Base-by-base conservation (phyloP, 2,113 vertebrate species). In the Mohoua ochrocephala region DNA sequence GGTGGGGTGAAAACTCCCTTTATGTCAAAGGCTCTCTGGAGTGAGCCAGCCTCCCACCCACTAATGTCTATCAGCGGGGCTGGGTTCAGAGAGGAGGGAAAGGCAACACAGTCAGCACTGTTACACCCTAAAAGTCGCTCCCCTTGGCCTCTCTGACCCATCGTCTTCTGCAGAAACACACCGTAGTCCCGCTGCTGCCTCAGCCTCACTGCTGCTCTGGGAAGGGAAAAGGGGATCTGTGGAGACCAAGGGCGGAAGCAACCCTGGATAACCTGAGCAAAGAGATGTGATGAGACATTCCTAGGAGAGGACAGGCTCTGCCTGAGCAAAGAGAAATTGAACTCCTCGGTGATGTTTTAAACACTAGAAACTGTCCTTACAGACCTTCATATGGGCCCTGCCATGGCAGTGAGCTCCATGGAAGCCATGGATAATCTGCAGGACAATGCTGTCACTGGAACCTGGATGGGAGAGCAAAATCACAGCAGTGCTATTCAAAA, bases 1-100 rank as follows among this genome's bases (percentile, higher is more conserved):
- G 96, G 93, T 89, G 95, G 92, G 87, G 73, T 75, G 77, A 97
- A 93, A 96, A 93, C 85, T 96, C 96, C 96, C 91, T 96, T 92
- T 94, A 68, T 94, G 92, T 96, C 86, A 95, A 91, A 84, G 83
- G 65, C 75, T 82, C 64, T 84, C 64, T 52, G 47, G 81, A 64
- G 39, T 91, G 82, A 92, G 84, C 94, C 71, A 83, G 86, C 92
- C 93, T 92, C 94, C 80, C 92, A 94, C 71, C 57, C 57, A 53
- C 93, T 93, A 76, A 83, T 53, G 83, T 76, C 85, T 86, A 93
- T 93, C 87, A 95, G 82, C 1, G 0, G 54, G 84, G 87, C 59
- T 84, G 82, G 70, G 57, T 89, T 93, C 87, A 79, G 89, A 57
- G 61, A 44, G 77, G 35, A 93, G 85, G 83, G 84, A 95, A 91